These are phyloP conservation scores for Sternotherus odoratus DNA, from an alignment of 2,797 vertebrate species.

Conservation along the genomic window DNA sequence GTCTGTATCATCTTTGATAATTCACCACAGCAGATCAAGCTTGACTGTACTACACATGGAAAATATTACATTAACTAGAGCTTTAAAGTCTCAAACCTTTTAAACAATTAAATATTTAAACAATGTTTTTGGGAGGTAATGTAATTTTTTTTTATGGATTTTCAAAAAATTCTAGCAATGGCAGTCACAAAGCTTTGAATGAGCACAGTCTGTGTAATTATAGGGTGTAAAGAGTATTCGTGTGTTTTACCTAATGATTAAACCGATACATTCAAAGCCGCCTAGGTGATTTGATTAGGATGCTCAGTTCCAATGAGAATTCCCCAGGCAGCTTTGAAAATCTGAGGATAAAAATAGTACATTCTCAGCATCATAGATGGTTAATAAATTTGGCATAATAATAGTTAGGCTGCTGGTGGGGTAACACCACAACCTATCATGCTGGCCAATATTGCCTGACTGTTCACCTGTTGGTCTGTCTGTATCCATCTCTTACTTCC, in stretches of 20 bases:
- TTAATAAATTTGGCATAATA: neutral
- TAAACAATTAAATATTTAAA: neutral
- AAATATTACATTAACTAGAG: constrained; percentile 51
- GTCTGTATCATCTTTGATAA: constrained; percentile 56
- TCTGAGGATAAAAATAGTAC: constrained; percentile 43
- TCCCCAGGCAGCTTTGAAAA: constrained; percentile 7
- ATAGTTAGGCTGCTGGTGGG: neutral
- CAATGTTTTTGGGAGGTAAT: constrained; percentile 12
- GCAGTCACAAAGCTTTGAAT: neutral
- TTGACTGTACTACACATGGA: constrained; percentile 15
- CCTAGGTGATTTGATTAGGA: constrained; percentile 46
- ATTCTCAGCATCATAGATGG: constrained; percentile 31
- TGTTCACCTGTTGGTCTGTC: neutral
- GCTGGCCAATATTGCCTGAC: neutral
- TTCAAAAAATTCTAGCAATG: neutral
- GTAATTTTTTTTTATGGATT: neutral
- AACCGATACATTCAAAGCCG: constrained; percentile 23
- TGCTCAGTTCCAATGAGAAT: constrained; percentile 36
- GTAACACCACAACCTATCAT: neutral
- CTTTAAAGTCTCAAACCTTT: constrained; percentile 16
- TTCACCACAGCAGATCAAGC: constrained; percentile 34
- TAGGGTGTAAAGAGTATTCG: constrained; percentile 24
- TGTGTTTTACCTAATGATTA: constrained; percentile 30
- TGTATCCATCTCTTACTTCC: neutral
- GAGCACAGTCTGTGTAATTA: constrained; percentile 7